Conservation (phyloP, 2,888 invertebrate genomes). For the Cheilosia vernalis region DNA sequence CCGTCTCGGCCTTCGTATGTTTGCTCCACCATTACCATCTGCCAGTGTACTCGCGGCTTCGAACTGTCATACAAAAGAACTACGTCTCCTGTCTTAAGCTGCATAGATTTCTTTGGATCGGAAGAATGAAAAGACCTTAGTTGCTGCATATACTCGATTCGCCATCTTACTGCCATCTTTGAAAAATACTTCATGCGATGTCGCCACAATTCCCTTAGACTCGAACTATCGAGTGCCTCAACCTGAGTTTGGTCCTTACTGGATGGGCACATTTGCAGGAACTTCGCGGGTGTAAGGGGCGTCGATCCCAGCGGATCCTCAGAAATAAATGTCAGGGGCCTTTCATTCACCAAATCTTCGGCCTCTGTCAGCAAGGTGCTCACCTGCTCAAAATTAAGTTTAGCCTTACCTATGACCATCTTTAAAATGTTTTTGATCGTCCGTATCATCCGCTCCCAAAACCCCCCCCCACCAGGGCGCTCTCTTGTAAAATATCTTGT, state of each 20-base stretch:
- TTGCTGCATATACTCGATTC: not conserved
- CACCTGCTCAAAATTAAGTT: slow-evolving; percentile 34
- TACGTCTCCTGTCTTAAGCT: slow-evolving; percentile 29
- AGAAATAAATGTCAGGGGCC: slow-evolving; percentile 8
- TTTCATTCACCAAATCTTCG: slow-evolving; percentile 12
- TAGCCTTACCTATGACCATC: slow-evolving; percentile 42
- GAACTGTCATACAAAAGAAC: slow-evolving; percentile 45
- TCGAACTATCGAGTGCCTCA: not conserved
- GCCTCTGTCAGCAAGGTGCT: slow-evolving; percentile 23
- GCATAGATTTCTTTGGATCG: not conserved
- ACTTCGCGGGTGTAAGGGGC: slow-evolving; percentile 33
- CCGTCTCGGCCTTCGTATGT: slow-evolving; percentile 2
- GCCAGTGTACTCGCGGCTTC: slow-evolving; percentile 37
- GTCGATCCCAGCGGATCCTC: not conserved
- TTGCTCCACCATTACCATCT: not conserved
- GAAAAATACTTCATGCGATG: slow-evolving; percentile 21
- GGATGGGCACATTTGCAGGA: not conserved
- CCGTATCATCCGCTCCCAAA: slow-evolving; percentile 66
- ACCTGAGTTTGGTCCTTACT: not conserved
- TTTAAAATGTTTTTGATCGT: slow-evolving; percentile 60
- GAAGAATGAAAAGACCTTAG: slow-evolving; percentile 10
- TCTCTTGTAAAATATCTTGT: no score
- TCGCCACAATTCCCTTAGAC: slow-evolving; percentile 31
- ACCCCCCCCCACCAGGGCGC: slow-evolving; percentile 30
- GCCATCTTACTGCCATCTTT: slow-evolving; percentile 28